Conservation (phyloP, 2,797 vertebrate genomes). For the Gymnothorax reevesii region DNA sequence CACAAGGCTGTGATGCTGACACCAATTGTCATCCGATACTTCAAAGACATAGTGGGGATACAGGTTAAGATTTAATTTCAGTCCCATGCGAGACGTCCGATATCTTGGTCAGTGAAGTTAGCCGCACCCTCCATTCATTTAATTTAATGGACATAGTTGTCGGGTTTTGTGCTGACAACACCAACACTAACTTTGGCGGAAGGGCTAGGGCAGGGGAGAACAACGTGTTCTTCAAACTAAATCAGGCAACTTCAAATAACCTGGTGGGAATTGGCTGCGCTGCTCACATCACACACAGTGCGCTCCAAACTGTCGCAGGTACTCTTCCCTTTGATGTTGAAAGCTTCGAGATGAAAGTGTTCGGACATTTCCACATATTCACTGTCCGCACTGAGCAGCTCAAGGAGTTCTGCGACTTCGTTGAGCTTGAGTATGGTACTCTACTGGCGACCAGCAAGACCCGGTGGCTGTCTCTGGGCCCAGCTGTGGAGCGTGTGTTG, state of each 20-base stretch:
- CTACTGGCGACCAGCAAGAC: conserved; percentile 28
- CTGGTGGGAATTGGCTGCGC: conserved; percentile 2
- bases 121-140: neutral
- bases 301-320: no score
- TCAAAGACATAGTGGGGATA: no score
- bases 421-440: conserved; percentile 5
- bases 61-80: conserved; percentile 23
- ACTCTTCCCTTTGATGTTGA: no score
- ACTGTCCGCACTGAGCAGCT: no score
- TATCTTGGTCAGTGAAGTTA: conserved; percentile 19
- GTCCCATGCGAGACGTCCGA: conserved; percentile 21
- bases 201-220: conserved; percentile 18
- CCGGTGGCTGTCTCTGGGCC: conserved; percentile 27
- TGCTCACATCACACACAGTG: neutral
- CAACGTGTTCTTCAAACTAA: conserved; percentile 19
- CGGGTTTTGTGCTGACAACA: conserved; percentile 20
- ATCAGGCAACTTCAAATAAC: neutral
- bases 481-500: conserved; percentile 27
- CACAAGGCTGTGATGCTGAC: no score
- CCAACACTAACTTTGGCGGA: conserved; percentile 23
- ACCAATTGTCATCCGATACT: no score
- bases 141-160: conserved; percentile 22
- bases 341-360: no score
- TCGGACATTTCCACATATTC: no score
- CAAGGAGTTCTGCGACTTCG: neutral